Evolutionary conservation across 2,888 invertebrate genomes (phyloP), one percentile per base, ranked within the genome.

Genomic region (Epiblema foenella): DNA sequence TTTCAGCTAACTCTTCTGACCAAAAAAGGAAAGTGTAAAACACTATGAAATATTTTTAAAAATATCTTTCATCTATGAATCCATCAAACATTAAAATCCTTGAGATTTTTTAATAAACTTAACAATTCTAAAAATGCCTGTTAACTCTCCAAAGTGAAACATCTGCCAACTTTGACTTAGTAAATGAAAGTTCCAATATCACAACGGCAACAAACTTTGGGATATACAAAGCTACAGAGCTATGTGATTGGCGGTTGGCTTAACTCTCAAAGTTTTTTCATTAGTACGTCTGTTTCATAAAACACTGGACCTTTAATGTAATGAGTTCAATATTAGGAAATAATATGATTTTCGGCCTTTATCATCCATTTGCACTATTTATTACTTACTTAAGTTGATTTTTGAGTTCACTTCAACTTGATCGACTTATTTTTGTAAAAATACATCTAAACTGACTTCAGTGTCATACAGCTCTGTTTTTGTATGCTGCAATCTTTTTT

Each of bases 261-360:
- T 81, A 81, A 69, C 69, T 69, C 74, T 58, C 74, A 79, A 84
- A 84, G 82, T 83, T 84, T 84, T 83, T 83, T 83, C 81, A 83
- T 84, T 82, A 84, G 79, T 74, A 76, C 75, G 74, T 73, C 74
- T 79, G 78, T 79, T 67, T 71, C 49, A 60, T 59, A 66, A 71
- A 67, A 67, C 71, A 71, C 66, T 67, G 71, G 60, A 20, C 46
- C 39, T 4, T n/a, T n/a, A n/a, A n/a, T 54, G 56, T 71, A 67
- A 66, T 57, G 62, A 71, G 60, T 71, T 71, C 39, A 71, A 71
- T 56, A 66, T 51, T 65, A 62, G 65, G 24, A 46, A 20, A 62
- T 39, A 52, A 60, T 56, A 37, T 67, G 54, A 70, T 71, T 66
- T 56, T 57, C 42, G 42, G 33, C 66, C 9, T 15, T 66, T 65